These are phyloP conservation scores for Lepilemur ruficaudatus DNA, from an alignment of 2,797 vertebrate species.

Conservation along the genomic window DNA sequence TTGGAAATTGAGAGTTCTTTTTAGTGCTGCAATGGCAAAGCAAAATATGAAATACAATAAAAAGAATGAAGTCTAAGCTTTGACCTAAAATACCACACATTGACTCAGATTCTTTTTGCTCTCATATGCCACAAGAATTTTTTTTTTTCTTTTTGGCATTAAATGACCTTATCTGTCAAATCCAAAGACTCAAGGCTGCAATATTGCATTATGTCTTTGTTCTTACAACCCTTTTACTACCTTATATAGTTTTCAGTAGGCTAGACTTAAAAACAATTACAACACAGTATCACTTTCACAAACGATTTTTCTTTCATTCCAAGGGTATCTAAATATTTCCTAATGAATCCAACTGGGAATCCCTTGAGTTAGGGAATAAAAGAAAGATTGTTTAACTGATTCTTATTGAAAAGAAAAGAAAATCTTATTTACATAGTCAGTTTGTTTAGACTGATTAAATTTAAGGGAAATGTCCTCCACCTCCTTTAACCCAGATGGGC, in stretches of 20 bases:
- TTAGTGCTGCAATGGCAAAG: not conserved
- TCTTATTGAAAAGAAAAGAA: not conserved
- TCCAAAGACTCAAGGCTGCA: constrained; percentile 68
- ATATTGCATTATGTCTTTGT: constrained; percentile 67
- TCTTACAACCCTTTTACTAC: constrained; percentile 65
- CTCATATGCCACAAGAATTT: constrained; percentile 19
- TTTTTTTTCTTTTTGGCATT: constrained; percentile 59
- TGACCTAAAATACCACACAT: constrained; percentile 56
- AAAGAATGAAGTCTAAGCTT: not conserved
- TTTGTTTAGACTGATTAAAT: constrained; percentile 35
- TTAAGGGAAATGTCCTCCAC: constrained; percentile 5
- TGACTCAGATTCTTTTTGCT: constrained; percentile 49
- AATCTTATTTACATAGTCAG: not conserved
- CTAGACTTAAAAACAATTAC: constrained; percentile 59
- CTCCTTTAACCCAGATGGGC: not conserved
- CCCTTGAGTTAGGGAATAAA: not conserved
- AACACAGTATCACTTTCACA: constrained; percentile 26
- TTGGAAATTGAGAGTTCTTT: constrained; percentile 47
- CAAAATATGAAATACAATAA: constrained; percentile 42
- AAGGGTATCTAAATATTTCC: not conserved
- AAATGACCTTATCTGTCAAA: constrained; percentile 79
- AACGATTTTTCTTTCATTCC: not conserved
- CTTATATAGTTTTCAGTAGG: constrained; percentile 52
- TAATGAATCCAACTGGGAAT: constrained; percentile 20
- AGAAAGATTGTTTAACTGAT: constrained; percentile 22